Base-by-base conservation (phyloP, 2,888 invertebrate species). In the Troides helena region DNA sequence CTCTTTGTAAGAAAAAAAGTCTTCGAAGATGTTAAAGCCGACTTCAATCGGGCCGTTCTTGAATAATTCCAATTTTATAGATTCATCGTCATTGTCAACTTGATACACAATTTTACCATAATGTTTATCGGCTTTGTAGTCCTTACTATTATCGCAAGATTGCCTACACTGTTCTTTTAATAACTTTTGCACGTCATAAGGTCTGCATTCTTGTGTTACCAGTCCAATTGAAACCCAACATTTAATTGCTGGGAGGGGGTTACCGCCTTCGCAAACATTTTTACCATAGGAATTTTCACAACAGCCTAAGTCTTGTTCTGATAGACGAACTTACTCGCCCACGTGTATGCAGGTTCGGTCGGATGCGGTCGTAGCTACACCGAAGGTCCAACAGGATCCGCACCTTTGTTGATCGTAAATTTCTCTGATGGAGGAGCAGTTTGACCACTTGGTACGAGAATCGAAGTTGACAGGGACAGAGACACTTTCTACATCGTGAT, bases 371-470 rank as follows among this genome's bases (percentile, higher is more conserved):
- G 95, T 96, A 0, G 95, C 96, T 12, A 97, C 96, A 30, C 95
- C 96, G 83, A 96, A 95, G 0, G 97, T 96, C 97, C 97, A 97
- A 85, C 97, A 97, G 8, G 96, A 96, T 23, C 97, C 97, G 83
- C 97, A 97, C n/a, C 95, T 94, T 5, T 95, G 96, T 69, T 97
- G 96, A 85, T 96, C 96, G 70, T 96, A 89, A 71, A 96, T 94
- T 86, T 96, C 95, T 23, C 86, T 84, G 72, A 97, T 94, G 0
- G 96, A 95, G 0, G 96, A 95, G 80, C 97, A 97, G 73, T 96
- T 78, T 61, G 68, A 30, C 67, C 71, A 73, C 57, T 65, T 58
- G 43, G 67, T n/a, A 6, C 66, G 66, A 36, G 66, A 10, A 21
- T 66, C 66, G 30, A 66, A 61, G n/a, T 66, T 53, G 1, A 0